A percentile compares a stretch with the other conserved stretches of the same genome.
These are phyloP conservation scores for Contarinia nasturtii DNA, from an alignment of 1,140 invertebrate species.

Conservation along the genomic window DNA sequence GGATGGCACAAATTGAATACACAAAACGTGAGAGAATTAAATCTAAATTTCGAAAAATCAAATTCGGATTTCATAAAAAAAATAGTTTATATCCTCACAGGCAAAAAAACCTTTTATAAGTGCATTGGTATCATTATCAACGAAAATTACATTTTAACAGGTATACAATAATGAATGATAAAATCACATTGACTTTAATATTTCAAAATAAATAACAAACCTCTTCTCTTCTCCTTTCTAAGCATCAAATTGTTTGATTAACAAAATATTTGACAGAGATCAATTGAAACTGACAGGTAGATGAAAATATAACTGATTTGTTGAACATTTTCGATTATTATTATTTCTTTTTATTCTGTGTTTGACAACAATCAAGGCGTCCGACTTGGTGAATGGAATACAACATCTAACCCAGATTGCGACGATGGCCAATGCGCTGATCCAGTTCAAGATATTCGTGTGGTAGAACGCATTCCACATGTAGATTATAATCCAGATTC, in stretches of 20 bases:
- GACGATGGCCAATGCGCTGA: conserved; percentile 24
- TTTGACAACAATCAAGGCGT: conserved; percentile 22
- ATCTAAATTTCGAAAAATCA: neutral
- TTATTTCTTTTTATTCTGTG: conserved; percentile 1
- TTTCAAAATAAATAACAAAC: too few relatives aligned
- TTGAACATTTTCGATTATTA: too few relatives aligned
- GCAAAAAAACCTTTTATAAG: conserved; percentile 19
- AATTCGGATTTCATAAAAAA: neutral
- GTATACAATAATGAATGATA: too few relatives aligned
- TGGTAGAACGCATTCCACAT: conserved; percentile 35
- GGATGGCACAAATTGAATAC: conserved; percentile 41
- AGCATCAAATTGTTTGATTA: too few relatives aligned
- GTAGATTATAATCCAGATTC: conserved; percentile 33
- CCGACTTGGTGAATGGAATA: conserved; percentile 42
- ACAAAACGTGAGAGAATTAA: conserved; percentile 2
- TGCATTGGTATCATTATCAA: conserved; percentile 54
- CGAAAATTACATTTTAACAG: conserved; percentile 32
- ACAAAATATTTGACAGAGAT: neutral
- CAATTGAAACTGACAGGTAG: neutral
- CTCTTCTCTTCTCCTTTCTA: too few relatives aligned
- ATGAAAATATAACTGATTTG: too few relatives aligned
- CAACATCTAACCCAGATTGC: conserved; percentile 32
- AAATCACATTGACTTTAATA: too few relatives aligned
- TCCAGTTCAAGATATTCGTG: conserved; percentile 28
- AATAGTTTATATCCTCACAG: neutral